Percentiles rank a stretch among this genome's conserved stretches.
These are phyloP conservation scores for Bombus waltoni DNA, from an alignment of 1,140 invertebrate genomes.

Conservation along the genomic window DNA sequence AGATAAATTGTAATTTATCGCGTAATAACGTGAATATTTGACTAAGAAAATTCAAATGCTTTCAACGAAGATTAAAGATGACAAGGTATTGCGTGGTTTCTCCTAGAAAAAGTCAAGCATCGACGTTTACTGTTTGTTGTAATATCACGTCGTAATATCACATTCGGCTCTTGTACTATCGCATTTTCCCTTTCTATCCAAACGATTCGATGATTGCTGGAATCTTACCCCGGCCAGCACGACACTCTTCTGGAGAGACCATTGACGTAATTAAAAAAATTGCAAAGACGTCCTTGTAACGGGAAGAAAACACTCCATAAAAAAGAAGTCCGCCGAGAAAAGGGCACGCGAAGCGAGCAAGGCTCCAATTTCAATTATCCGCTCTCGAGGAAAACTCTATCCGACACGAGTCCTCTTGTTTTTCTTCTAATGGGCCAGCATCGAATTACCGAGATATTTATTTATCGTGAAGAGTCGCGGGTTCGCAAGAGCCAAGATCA, in stretches of 20 bases:
- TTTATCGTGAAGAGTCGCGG: constrained; percentile 47
- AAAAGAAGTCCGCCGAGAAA: neutral
- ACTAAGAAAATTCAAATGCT: no score
- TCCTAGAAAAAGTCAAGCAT: no score
- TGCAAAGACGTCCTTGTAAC: neutral
- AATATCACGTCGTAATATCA: no score
- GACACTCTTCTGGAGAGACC: neutral
- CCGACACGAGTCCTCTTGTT: constrained; percentile 54
- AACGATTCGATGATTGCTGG: neutral
- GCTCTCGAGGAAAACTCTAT: constrained; percentile 42
- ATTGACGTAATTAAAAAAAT: neutral
- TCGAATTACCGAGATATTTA: constrained; percentile 66
- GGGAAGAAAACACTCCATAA: neutral
- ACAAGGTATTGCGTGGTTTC: no score
- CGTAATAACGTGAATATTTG: no score
- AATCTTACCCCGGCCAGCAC: neutral
- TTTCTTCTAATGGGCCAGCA: constrained; percentile 61
- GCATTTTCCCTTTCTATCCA: neutral
- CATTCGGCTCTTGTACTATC: no score
- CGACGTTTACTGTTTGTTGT: no score
- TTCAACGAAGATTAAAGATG: no score
- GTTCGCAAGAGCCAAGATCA: constrained; percentile 46
- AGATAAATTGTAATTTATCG: no score
- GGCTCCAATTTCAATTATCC: constrained; percentile 65
- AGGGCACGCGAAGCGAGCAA: constrained; percentile 25